Evolutionary conservation across 2,113 vertebrate genomes (phyloP), one percentile per base, ranked within the genome.

Genomic region (Falco punctatus): DNA sequence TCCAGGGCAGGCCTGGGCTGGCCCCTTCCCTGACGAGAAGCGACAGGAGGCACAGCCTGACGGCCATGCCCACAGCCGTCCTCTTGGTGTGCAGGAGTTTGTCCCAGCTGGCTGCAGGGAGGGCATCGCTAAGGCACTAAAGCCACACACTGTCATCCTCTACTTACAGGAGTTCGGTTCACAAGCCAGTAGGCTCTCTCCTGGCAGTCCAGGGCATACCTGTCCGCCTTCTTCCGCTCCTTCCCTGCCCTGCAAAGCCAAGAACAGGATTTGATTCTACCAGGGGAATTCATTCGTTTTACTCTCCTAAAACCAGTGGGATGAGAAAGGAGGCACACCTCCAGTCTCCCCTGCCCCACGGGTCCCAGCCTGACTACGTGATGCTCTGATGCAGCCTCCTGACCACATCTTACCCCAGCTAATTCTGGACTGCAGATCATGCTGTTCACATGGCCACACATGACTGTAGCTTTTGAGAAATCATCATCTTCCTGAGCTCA

Each of bases 171-270:
- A 55, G 99, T 98, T 71, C 99, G 97, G 95, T 99, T 99, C 88
- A 99, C 99, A 75, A 99, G 98, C 99, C 99, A 99, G 86, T 99
- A 99, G 5, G 99, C 99, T 97, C 99, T 99, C 96, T 99, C 99
- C 97, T 99, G 99, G 94, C 99, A 99, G 83, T 99, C 99, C 98
- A 99, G 98, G 10, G 99, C 99, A 0, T 99, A 99, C 8, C 99
- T 98, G 93, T 99, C 99, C 0, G 98, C 99, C 88, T 99, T 99
- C 97, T 98, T 99, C 94, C 99, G 98, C 96, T 99, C 99, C 94
- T 99, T 99, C 17, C 99, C 99, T 10, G 99, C 98, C 96, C 99
- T 99, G 96, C 74, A 97, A 97, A 96, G 73, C 49, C 95, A 97
- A 94, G 59, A 95, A 77, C 15, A 73, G 22, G 1, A 8, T 46